Evolutionary conservation across 2,797 vertebrate species (phyloP), one percentile per base, ranked within the genome.

Genomic region (Sylvilagus floridanus): DNA sequence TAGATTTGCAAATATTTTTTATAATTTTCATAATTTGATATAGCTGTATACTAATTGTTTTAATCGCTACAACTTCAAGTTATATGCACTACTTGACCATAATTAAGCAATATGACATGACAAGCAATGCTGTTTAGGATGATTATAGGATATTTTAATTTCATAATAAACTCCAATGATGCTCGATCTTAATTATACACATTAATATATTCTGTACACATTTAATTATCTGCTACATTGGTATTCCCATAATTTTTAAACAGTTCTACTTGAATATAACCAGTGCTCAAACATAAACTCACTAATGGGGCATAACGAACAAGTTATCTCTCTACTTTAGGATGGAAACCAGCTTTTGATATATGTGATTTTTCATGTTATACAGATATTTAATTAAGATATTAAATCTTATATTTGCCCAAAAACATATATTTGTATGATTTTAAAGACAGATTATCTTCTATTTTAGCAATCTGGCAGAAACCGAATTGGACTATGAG

Each of bases 181-280:
- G 95, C 96, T 98, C 92, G 93, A 91, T 98, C 97, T 98, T 98
- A 98, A 98, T 98, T 98, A 98, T 93, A 97, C 88, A 96, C 83
- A 98, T 98, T 98, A 98, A 98, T 95, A 98, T 97, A 97, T 98
- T 98, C 95, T 96, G 86, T 97, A 97, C 95, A 97, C 96, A 97
- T 98, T 98, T 97, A 98, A 98, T 98, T 98, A 98, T 97, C 97
- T 90, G 94, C 94, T 97, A 96, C 96, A 97, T 93, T 97, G 97
- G 96, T 97, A 97, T 97, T 97, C 94, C 86, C 95, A 98, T 97
- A 98, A 97, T 92, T 98, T 98, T 90, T 94, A 94, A 96, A 93
- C 88, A 93, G 24, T 96, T 97, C 78, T 97, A 88, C 93, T 89
- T 86, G 81, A 97, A 96, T 97, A 96, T 94, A 96, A 94, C 90